Evolutionary conservation across 2,113 vertebrate genomes (phyloP).

Genomic region (Crotalus viridis): DNA sequence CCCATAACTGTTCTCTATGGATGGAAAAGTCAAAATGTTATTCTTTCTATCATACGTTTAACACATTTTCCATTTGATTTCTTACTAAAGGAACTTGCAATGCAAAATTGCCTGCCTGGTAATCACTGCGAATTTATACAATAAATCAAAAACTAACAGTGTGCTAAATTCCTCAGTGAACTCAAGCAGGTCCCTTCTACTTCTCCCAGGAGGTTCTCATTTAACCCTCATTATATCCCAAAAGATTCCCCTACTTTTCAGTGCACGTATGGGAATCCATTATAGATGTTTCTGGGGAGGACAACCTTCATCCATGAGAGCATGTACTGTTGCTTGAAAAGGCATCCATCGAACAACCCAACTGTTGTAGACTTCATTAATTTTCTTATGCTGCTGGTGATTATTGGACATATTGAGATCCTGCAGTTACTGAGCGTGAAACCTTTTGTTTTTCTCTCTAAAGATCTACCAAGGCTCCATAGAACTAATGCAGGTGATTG

Average conservation of each 20-base stretch:
- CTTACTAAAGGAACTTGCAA: not conserved
- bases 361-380: not conserved
- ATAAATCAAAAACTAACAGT: not conserved
- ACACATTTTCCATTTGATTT: not conserved
- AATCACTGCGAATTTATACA: not conserved
- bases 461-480: constrained; percentile 97
- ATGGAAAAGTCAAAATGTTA: not conserved
- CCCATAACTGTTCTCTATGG: not conserved
- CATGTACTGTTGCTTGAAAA: not conserved
- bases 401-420: constrained; percentile 11
- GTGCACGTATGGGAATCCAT: not conserved
- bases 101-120: not conserved
- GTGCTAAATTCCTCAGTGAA: not conserved
- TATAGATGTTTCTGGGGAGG: not conserved
- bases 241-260: not conserved
- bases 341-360: not conserved
- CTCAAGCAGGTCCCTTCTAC: not conserved
- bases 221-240: not conserved
- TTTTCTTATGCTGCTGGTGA: constrained; percentile 1
- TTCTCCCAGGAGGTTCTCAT: not conserved
- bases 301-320: not conserved
- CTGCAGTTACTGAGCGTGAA: constrained; percentile 35
- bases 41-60: not conserved
- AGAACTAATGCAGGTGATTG: constrained; percentile 99
- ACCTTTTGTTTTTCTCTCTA: constrained; percentile 47